Evolutionary conservation across 2,888 invertebrate genomes (phyloP).

Genomic region (Megamerina dolium): DNA sequence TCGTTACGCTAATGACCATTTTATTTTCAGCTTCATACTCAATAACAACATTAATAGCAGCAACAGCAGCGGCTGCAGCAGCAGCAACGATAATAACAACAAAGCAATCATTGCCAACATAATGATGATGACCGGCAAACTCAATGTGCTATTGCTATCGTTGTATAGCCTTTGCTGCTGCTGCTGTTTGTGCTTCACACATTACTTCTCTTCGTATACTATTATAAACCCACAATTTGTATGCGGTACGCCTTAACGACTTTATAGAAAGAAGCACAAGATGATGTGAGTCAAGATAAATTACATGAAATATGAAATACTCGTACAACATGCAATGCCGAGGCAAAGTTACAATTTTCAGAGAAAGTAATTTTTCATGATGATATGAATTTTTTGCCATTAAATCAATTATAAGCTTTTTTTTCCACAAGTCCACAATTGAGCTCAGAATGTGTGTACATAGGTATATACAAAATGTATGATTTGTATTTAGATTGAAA

Average conservation of each 20-base stretch:
- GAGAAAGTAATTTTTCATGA: constrained; percentile 8
- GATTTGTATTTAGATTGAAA: too few species aligned
- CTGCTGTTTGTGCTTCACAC: not conserved
- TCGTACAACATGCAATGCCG: constrained; percentile 7
- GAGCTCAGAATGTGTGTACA: too few species aligned
- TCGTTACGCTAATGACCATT: constrained; percentile 41
- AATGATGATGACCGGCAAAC: constrained; percentile 43
- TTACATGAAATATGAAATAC: constrained; percentile 6
- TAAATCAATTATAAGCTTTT: not conserved
- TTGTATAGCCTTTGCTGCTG: constrained; percentile 11
- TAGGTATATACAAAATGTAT: too few species aligned
- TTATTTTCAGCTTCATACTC: constrained; percentile 21
- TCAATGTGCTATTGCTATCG: constrained; percentile 7
- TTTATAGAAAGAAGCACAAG: not conserved
- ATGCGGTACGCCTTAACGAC: constrained; percentile 7
- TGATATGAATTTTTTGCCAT: not conserved
- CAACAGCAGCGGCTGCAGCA: constrained; percentile 6
- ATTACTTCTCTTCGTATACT: not conserved
- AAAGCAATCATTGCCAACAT: constrained; percentile 17
- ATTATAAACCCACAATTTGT: too few species aligned
- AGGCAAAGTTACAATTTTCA: constrained; percentile 6
- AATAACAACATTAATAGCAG: too few species aligned
- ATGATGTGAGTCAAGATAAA: constrained; percentile 13
- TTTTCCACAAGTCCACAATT: too few species aligned
- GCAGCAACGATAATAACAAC: constrained; percentile 1